Base-by-base conservation (phyloP, 1,140 invertebrate genomes). In the Agrilus planipennis region DNA sequence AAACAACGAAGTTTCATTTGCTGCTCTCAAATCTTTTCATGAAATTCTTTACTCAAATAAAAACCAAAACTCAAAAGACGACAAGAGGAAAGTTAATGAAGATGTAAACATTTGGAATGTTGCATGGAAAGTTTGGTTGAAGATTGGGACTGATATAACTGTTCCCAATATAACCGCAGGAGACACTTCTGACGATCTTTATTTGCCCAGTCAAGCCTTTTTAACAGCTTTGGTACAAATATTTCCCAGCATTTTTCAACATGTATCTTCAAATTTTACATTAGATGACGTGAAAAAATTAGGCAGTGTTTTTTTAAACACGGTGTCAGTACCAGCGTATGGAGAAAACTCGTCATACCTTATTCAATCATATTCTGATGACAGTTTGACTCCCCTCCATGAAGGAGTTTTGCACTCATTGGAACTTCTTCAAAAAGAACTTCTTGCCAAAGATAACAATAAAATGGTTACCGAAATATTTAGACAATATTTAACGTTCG, bases 1-100 rank as follows among this genome's bases (percentile, higher is more conserved):
- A 62, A 96, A 91, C 66, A 88, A 89, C 40, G 93, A 97, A 72
- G 84, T 86, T n/a, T 92, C 90, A 4, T 71, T 96, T 41, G 89
- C 91, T 3, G 89, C 91, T 3, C 62, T 97, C 2, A 94, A 95
- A 62, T 91, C 91, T 16, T 89, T 97, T 60, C 90, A 96, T 68
- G 91, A 96, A 64, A 87, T 95, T 49, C 70, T 93, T 31, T 80
- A 81, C 52, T 58, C 73, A 7, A 73, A 68, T 47, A 72, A 73
- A 53, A 53, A 44, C 27, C 56, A 60, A 39, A 16, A 5, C 4
- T 57, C 46, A 42, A 44, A 45, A 10, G 66, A 71, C 7, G 62
- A 55, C 50, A 58, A 56, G 25, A 23, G 17, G 15, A 28, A 37
- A 6, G 14, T 27, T 7, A 38, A 38, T 34, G 66, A 76, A 44